phyloP scores from a whole-genome alignment of 2,113 vertebrate genomes.

The Condylura cristata region DNA sequence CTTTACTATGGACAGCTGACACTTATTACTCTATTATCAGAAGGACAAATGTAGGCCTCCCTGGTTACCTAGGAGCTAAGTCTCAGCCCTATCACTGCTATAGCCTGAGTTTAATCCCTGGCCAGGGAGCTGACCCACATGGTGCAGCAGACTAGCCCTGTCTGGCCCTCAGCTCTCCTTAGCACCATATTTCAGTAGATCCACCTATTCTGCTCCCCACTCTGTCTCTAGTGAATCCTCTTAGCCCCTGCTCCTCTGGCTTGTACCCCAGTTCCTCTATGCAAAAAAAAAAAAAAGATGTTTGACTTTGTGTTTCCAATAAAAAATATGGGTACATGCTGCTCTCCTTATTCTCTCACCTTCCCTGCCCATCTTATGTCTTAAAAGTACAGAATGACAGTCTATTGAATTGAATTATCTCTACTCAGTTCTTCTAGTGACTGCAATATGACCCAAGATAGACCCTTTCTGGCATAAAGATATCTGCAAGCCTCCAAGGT shows the following conservation, averaged over 20 bases:
- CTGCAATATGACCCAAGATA: not conserved
- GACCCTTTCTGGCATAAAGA: not conserved
- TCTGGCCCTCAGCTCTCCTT: too few species aligned
- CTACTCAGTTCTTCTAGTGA: not conserved
- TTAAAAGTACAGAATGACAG: not conserved
- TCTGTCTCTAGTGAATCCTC: too few species aligned
- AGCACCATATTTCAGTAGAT: too few species aligned
- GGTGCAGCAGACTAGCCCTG: too few species aligned
- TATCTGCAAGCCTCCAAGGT: not conserved
- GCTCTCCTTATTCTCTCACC: not conserved
- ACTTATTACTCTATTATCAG: not conserved
- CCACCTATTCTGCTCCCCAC: too few species aligned
- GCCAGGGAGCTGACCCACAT: too few species aligned
- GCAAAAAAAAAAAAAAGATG: not conserved
- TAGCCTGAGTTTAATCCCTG: too few species aligned
- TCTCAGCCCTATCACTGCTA: too few species aligned
- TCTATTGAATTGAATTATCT: not conserved
- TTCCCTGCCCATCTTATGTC: not conserved
- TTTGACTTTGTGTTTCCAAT: not conserved
- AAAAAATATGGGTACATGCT: not conserved
- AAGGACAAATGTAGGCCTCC: not conserved
- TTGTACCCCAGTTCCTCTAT: too few species aligned
- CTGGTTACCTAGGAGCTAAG: too few species aligned
- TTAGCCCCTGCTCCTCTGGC: too few species aligned
- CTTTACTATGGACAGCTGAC: rapidly evolving